phyloP scores from a whole-genome alignment of 2,113 vertebrate species.

The Symphodus melops region DNA sequence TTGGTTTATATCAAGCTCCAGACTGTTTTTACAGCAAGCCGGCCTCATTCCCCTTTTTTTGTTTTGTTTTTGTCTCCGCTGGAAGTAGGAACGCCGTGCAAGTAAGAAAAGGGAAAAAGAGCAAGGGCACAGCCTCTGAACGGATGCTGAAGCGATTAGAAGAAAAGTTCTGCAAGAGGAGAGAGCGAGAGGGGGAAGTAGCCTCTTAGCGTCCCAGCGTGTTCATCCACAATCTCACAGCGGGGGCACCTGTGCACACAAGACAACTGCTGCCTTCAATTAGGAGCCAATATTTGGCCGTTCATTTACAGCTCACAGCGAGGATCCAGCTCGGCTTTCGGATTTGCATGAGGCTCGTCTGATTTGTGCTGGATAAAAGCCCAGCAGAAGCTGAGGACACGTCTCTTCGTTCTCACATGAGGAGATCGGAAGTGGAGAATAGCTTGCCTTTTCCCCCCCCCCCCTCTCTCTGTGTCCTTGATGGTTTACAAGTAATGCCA shows the following conservation, averaged over 20 bases:
- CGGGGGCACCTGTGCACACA: conserved; percentile 54
- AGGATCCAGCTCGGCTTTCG: conserved; percentile 54
- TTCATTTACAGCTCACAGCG: conserved; percentile 65
- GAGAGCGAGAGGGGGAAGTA: conserved; percentile 37
- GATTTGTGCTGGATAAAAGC: conserved; percentile 57
- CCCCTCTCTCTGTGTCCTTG: conserved; percentile 45
- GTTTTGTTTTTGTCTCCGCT: not conserved
- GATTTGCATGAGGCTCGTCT: conserved; percentile 51
- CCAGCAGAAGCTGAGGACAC: conserved; percentile 26
- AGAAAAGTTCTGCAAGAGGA: conserved; percentile 37
- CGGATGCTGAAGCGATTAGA: not conserved
- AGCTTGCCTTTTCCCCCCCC: conserved; percentile 15
- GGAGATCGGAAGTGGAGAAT: conserved; percentile 36
- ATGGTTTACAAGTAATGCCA: conserved; percentile 49
- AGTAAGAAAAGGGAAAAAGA: conserved; percentile 11
- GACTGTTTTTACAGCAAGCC: no score
- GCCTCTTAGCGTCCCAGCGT: conserved; percentile 55
- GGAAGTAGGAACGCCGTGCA: not conserved
- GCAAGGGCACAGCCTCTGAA: not conserved
- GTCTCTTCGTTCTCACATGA: conserved; percentile 23
- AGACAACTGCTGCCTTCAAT: conserved; percentile 66
- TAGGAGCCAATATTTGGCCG: conserved; percentile 71
- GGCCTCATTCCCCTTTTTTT: no score
- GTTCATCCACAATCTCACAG: conserved; percentile 62
- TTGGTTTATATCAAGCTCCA: not conserved